Base-by-base conservation (phyloP, 92 coral and sea anemone genomes). In the Montipora capitata region DNA sequence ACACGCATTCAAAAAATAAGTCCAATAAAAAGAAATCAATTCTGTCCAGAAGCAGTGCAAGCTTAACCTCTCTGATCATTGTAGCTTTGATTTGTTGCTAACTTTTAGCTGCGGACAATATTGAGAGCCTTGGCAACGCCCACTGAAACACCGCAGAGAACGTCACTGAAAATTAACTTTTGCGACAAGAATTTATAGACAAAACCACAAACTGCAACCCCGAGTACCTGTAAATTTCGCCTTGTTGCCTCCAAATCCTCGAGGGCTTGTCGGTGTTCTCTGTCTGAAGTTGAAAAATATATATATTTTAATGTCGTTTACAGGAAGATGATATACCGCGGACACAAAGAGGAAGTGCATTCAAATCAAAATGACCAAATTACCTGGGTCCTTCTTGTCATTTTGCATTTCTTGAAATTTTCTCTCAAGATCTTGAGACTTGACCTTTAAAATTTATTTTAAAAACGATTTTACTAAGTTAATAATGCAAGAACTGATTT, bases 211-310 rank as follows among this genome's bases (percentile, higher is more conserved):
- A 0, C 10, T 8, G 61, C 61, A 49, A 12, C 42, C 3, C 13
- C n/a, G n/a, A 40, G 69, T 71, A 81, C 92, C 87, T 91, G 85
- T 43, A 87, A 72, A 39, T 72, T 87, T 44, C 40, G 65, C 72
- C 68, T 77, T 40, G 89, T 66, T 39, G 70, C 35, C 44, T 91
- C 92, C 40, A 87, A 83, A 40, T 87, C 90, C 51, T 82, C 49
- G 18, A 87, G 48, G 12, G 76, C 72, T 85, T 35, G 52, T 63
- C 16, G 64, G 40, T 76, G 75, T 64, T 85, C 76, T 41, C 75
- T 65, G 77, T 76, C 89, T 85, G 83, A 76, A 59, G 59, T 35
- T n/a, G 35, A 72, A 45, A 41, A 71, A 27, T 4, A 71, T 9
- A 5, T 44, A 49, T 3, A 18, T 12, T 6, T 15, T 2, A 43